phyloP scores from a whole-genome alignment of 2,888 invertebrate genomes.

The Trissoscelio sp. region DNA sequence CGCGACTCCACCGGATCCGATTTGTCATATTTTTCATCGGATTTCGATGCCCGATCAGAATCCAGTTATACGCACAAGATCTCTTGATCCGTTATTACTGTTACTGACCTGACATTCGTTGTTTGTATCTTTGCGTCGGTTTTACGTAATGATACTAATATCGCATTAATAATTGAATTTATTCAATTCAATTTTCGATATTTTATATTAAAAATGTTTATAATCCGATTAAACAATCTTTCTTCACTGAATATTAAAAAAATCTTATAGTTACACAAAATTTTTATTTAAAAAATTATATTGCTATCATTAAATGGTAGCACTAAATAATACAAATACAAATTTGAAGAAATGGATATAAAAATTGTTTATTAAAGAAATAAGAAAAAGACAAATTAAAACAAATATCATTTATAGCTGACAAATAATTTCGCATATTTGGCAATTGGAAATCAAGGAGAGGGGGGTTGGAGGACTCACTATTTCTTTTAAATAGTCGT shows the following conservation, averaged over 20 bases:
- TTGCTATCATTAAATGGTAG: too few relatives aligned
- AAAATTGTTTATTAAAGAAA: too few relatives aligned
- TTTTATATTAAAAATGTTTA: too few relatives aligned
- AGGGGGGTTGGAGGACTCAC: slow-evolving; percentile 18
- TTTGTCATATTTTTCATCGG: slow-evolving; percentile 67
- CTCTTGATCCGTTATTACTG: slow-evolving; percentile 68
- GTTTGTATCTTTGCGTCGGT: slow-evolving; percentile 21
- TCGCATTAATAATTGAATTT: slow-evolving; percentile 2
- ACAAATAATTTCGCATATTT: slow-evolving; percentile 11
- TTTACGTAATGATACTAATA: slow-evolving; percentile 17
- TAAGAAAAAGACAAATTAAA: too few relatives aligned
- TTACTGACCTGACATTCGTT: slow-evolving; percentile 61
- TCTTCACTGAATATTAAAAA: too few relatives aligned
- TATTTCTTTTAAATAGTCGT: slow-evolving; percentile 33
- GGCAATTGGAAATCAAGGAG: too few relatives aligned
- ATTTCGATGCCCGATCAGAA: slow-evolving; percentile 69
- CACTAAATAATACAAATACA: too few relatives aligned
- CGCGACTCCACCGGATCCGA: slow-evolving; percentile 63
- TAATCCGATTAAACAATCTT: too few relatives aligned
- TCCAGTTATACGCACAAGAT: slow-evolving; percentile 66
- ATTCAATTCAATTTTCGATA: background rate
- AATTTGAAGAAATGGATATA: too few relatives aligned
- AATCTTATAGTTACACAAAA: too few relatives aligned
- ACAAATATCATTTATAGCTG: too few relatives aligned
- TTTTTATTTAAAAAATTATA: too few relatives aligned